phyloP scores from a whole-genome alignment of 1,140 invertebrate species.

The Nephila pilipes region DNA sequence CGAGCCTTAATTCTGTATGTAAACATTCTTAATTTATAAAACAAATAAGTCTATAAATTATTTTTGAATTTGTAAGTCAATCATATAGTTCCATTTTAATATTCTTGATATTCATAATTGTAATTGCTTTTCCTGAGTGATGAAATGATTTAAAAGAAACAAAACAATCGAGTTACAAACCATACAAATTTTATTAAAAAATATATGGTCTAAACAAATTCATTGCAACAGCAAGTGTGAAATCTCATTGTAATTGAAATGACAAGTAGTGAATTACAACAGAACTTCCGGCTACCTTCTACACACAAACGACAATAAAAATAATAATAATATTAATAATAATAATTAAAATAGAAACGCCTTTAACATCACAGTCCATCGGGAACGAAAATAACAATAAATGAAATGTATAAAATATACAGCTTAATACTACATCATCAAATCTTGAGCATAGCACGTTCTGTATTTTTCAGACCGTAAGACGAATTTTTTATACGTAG shows the following conservation, averaged over 20 bases:
- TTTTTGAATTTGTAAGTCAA: too few relatives aligned
- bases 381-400: neutral
- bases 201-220: neutral
- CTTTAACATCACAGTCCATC: neutral
- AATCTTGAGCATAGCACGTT: neutral
- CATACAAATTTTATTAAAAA: neutral
- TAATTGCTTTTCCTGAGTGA: too few relatives aligned
- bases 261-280: neutral
- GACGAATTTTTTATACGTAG: too few relatives aligned
- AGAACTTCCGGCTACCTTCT: neutral
- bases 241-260: neutral
- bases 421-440: neutral
- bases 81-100: too few relatives aligned
- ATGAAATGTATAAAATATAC: slow-evolving; percentile 3
- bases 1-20: too few relatives aligned
- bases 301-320: neutral
- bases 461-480: too few relatives aligned
- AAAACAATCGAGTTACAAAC: neutral
- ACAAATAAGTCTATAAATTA: too few relatives aligned
- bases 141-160: too few relatives aligned
- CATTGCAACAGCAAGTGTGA: slow-evolving; percentile 2
- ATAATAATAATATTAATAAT: neutral
- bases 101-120: too few relatives aligned
- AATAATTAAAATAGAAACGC: neutral
- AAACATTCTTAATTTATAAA: too few relatives aligned